phyloP scores from a whole-genome alignment of 2,888 invertebrate species.

The Dasypolia templi region DNA sequence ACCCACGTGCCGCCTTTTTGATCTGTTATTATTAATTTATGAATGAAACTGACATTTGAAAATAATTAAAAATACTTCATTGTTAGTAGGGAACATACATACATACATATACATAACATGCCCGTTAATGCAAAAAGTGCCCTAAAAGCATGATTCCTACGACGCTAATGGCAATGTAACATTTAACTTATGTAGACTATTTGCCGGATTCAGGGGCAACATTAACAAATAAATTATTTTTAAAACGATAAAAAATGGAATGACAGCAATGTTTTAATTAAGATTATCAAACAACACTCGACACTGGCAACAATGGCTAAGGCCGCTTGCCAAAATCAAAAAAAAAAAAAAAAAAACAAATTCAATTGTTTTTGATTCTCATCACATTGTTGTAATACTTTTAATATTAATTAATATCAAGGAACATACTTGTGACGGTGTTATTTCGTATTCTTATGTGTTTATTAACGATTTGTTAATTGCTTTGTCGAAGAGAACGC shows the following conservation, averaged over 20 bases:
- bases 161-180: not conserved
- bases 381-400: constrained; percentile 29
- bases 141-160: not conserved
- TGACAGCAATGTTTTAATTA: constrained; percentile 26
- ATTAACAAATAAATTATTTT: not conserved
- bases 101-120: not conserved
- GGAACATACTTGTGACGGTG: not conserved
- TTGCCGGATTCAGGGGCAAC: not conserved
- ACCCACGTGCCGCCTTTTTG: no score
- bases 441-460: constrained; percentile 22
- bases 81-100: no score
- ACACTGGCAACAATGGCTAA: no score
- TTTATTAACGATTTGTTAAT: constrained; percentile 39
- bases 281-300: no score
- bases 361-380: constrained; percentile 51
- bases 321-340: no score
- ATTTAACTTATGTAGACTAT: not conserved
- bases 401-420: constrained; percentile 10
- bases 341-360: no score
- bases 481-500: not conserved
- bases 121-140: not conserved
- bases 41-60: not conserved
- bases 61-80: not conserved
- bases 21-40: no score
- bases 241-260: constrained; percentile 5